Evolutionary conservation across 2,113 vertebrate species (phyloP), one percentile per base, ranked within the genome.

Genomic region (Pica pica): DNA sequence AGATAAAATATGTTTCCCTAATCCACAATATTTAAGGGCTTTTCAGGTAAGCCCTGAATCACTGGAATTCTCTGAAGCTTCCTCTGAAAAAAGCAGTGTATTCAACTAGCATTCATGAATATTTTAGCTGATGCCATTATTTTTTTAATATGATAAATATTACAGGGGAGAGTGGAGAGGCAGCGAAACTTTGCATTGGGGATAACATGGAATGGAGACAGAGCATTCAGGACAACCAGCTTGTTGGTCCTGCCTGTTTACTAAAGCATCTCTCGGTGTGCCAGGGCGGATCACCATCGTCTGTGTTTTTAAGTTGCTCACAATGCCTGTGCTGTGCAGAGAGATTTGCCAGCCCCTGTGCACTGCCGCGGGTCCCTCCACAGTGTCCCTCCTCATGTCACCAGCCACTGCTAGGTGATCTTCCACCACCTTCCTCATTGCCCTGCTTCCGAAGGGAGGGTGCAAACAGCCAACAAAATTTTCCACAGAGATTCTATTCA

Each of bases 401-500:
- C 49, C 65, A 52, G 76, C 64, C 93, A 60, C 93, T 31, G 0
- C 87, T 44, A 30, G 90, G 49, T 67, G 80, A 91, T 95, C 77
- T 86, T 52, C 85, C 44, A 65, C 67, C 77, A 27, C 83, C 76
- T 74, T 67, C 41, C 64, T 33, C 44, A 55, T 68, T 2, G 1
- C 61, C 87, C 74, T 6, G 31, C 63, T 80, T 60, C 69, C 2
- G 2, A 74, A 74, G n/a, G 41, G 59, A 77, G 28, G 55, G 27
- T 10, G 53, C 14, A 56, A 85, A 46, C 46, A 77, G 61, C 49
- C 80, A 46, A 76, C 73, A 53, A 31, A 90, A 96, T 88, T 87
- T 96, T 96, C 86, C 92, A 94, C 59, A 80, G 85, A 67, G 83
- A 91, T 81, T 93, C 96, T 95, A 81, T 96, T 97, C 91, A 87